Evolutionary conservation across 2,113 vertebrate genomes (phyloP), one percentile per base, ranked within the genome.

Genomic region (Carlito syrichta): DNA sequence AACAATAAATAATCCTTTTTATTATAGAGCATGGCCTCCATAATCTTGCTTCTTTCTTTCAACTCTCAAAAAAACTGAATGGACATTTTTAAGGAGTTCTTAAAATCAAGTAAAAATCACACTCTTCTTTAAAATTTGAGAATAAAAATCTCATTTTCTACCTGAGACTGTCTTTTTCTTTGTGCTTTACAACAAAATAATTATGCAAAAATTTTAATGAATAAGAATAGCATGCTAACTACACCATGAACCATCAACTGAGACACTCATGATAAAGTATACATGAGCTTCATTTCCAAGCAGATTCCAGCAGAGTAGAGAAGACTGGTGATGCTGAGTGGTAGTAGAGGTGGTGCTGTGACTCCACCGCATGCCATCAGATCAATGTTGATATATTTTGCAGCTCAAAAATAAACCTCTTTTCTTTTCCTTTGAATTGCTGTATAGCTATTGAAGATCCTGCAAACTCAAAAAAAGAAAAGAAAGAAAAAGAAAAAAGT

Each of bases 271-370:
- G 13, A 2, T 30, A 38, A 45, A n/a, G 0, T 27, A 43, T 50
- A 4, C 5, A 20, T 45, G 25, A 54, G 6, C 8, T 60, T 87
- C 4, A 35, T 27, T 92, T 85, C 27, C 25, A 63, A 79, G 12
- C 3, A 50, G 17, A 1, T 30, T 77, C 17, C 32, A 48, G 43
- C 10, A 2, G 35, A 54, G 19, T 0, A 66, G 48, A 76, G 6
- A 48, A 48, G 30, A n/a, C 17, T n/a, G 19, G 17, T 35, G 3
- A n/a, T 63, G 32, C 5, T 68, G 10, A 14, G 14, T 68, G 16
- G 6, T 32, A 30, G 1, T 7, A 0, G 3, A 22, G 56, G 2
- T 9, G 27, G 23, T n/a, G 63, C 16, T 50, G 1, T 60, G 48
- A 35, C 17, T 14, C 69, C 27, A 5, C 19, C 14, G 3, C 1